Base-by-base conservation (phyloP, 2,888 invertebrate species). In the Crocallis elinguaria region DNA sequence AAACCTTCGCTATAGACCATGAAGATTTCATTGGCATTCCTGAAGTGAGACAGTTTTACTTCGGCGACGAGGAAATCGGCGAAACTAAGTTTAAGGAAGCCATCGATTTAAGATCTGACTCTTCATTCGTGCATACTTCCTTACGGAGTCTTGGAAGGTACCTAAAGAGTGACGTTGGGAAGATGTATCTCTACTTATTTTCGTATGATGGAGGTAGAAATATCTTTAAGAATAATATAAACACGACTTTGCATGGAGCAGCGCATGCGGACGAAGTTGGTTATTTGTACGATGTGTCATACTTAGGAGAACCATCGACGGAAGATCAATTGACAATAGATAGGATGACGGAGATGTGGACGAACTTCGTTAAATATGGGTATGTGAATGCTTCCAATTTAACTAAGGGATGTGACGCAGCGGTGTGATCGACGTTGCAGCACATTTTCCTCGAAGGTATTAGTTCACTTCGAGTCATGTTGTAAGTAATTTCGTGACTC, bases 341-440 rank as follows among this genome's bases (percentile, higher is more conserved):
- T 25, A 46, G 59, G 6, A 64, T 69, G 58, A 67, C 68, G 0
- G 56, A 59, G 0, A 46, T 72, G 65, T 77, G 76, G 73, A 59
- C 74, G 0, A 79, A 81, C 33, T 79, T 83, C 37, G 75, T 68
- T 0, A 80, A 79, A 65, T 66, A 66, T 38, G 65, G 72, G 73
- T 71, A 60, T 17, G 64, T 60, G 9, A 9, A n/a, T 3, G n/a
- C n/a, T n/a, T 19, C 19, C 3, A 4, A 19, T 19, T 6, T 19
- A n/a, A n/a, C n/a, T n/a, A n/a, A n/a, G n/a, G n/a, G n/a, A n/a
- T n/a, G n/a, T n/a, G n/a, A n/a, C n/a, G n/a, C n/a, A n/a, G n/a
- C n/a, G n/a, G n/a, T n/a, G n/a, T n/a, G n/a, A n/a, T n/a, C n/a
- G n/a, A n/a, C n/a, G n/a, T n/a, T n/a, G n/a, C n/a, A n/a, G n/a